Percentiles rank a stretch among this genome's conserved stretches.
phyloP scores from a whole-genome alignment of 2,888 invertebrate genomes.

The Spisula solida region DNA sequence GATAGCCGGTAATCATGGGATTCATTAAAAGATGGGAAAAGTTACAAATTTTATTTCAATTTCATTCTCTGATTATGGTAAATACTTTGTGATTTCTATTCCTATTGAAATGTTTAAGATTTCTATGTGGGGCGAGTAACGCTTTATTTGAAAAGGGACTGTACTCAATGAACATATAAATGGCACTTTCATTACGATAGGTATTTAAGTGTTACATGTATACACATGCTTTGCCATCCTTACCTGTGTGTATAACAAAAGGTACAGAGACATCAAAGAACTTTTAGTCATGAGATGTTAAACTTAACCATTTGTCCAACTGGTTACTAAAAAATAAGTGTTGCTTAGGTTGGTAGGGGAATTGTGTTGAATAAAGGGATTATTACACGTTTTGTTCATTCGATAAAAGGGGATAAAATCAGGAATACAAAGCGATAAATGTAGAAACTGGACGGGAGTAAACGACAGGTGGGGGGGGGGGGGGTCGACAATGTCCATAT shows the following conservation, averaged over 20 bases:
- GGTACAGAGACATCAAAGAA: slow-evolving; percentile 47
- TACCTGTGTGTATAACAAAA: slow-evolving; percentile 33
- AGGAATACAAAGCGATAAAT: slow-evolving; percentile 49
- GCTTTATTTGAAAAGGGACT: slow-evolving; percentile 32
- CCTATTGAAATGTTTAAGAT: slow-evolving; percentile 43
- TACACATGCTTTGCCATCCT: slow-evolving; percentile 30
- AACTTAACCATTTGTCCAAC: slow-evolving; percentile 35
- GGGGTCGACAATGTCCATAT: slow-evolving; percentile 47
- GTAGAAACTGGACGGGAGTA: slow-evolving; percentile 30
- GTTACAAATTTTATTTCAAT: slow-evolving; percentile 30
- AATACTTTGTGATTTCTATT: slow-evolving; percentile 24
- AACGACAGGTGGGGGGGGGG: slow-evolving; percentile 13
- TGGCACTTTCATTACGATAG: slow-evolving; percentile 40
- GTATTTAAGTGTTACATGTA: slow-evolving; percentile 34
- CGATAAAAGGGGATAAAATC: slow-evolving; percentile 48
- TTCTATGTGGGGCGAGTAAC: slow-evolving; percentile 40
- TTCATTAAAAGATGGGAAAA: not conserved
- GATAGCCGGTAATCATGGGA: not conserved
- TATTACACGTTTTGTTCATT: slow-evolving; percentile 47
- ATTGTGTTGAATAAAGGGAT: slow-evolving; percentile 43
- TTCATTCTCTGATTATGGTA: slow-evolving; percentile 10
- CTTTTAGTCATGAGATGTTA: slow-evolving; percentile 28
- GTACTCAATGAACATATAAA: slow-evolving; percentile 39
- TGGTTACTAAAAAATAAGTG: slow-evolving; percentile 48
- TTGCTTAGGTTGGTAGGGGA: slow-evolving; percentile 37